These are phyloP conservation scores for Eptesicus fuscus DNA, from an alignment of 2,113 vertebrate genomes.

Conservation along the genomic window DNA sequence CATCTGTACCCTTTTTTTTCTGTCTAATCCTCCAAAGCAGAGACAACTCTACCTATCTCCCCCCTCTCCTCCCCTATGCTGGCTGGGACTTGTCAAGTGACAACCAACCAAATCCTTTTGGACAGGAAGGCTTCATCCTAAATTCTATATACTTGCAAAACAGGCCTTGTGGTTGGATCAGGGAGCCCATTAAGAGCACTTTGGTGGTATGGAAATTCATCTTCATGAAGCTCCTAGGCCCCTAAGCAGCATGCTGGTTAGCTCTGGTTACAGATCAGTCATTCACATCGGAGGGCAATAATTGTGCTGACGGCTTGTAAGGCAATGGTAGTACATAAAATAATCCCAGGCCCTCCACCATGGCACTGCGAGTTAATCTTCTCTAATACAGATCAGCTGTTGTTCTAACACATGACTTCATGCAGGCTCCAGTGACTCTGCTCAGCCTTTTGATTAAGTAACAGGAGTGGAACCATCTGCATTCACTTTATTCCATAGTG, in stretches of 20 bases:
- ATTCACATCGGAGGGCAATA: conserved; percentile 86
- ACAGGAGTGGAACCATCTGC: conserved; percentile 80
- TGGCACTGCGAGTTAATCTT: conserved; percentile 85
- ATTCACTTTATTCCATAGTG: conserved; percentile 74
- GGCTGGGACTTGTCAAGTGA: conserved; percentile 90
- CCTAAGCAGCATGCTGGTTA: conserved; percentile 86
- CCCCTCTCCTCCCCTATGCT: conserved; percentile 77
- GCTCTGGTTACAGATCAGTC: conserved; percentile 90
- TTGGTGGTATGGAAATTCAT: conserved; percentile 90
- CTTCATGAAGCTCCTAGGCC: conserved; percentile 85
- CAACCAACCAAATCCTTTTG: conserved; percentile 88
- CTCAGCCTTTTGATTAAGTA: conserved; percentile 84
- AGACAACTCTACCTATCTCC: conserved; percentile 83
- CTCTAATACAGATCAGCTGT: conserved; percentile 91
- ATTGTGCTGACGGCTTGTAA: conserved; percentile 87
- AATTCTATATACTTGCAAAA: conserved; percentile 84
- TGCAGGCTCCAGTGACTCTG: conserved; percentile 80
- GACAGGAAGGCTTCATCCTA: conserved; percentile 87
- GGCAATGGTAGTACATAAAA: conserved; percentile 86
- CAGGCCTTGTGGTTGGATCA: conserved; percentile 85
- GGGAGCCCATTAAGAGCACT: conserved; percentile 88
- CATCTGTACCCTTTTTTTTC: conserved; percentile 82
- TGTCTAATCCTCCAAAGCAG: conserved; percentile 83
- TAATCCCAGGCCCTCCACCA: conserved; percentile 86
- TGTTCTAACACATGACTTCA: conserved; percentile 86